These are phyloP conservation scores for Pantherophis vulpinus DNA, from an alignment of 2,797 vertebrate genomes.

Conservation along the genomic window DNA sequence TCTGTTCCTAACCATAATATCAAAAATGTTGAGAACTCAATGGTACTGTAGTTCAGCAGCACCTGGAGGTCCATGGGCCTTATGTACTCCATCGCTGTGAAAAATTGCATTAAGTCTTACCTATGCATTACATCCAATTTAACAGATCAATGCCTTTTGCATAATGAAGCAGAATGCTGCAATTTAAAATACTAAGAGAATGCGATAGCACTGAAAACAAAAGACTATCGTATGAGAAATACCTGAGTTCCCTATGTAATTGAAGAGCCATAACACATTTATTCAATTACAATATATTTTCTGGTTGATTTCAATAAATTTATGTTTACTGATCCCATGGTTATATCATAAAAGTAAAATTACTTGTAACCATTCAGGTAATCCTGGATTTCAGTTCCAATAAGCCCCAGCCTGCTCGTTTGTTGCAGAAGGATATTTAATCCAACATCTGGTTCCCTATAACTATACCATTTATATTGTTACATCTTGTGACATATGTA, in stretches of 20 bases:
- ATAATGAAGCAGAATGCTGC: neutral
- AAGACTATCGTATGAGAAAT: neutral
- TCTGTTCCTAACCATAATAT: neutral
- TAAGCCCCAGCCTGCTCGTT: neutral
- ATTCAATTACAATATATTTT: neutral
- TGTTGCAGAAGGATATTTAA: neutral
- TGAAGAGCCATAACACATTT: neutral
- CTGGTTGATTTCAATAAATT: neutral
- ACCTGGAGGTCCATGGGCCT: neutral
- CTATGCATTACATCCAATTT: neutral
- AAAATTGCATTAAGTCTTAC: neutral
- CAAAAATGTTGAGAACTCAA: neutral
- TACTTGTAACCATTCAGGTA: neutral
- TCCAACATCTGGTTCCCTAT: neutral
- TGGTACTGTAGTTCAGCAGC: neutral
- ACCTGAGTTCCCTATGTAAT: neutral
- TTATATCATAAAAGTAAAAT: neutral
- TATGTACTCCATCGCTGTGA: neutral
- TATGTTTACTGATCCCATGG: neutral
- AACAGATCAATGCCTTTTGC: neutral
- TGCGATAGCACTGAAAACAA: neutral
- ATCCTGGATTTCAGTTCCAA: neutral
- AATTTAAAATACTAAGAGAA: neutral
- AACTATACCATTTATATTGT: neutral
- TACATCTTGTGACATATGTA: constrained; percentile 14